Evolutionary conservation across 2,797 vertebrate species (phyloP).

Genomic region (Fringilla coelebs): DNA sequence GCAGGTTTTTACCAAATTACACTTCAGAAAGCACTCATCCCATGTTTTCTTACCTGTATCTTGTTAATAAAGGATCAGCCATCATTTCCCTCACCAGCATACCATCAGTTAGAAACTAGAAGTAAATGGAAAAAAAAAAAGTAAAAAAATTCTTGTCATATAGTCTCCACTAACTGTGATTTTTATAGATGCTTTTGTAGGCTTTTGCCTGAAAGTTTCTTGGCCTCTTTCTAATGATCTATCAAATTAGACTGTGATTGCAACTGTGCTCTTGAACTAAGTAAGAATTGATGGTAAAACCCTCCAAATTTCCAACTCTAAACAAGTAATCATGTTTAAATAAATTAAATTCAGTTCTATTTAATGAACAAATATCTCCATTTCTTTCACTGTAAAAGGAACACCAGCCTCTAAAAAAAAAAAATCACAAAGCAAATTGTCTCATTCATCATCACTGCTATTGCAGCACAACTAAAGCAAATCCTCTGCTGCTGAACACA

Average conservation of each 20-base stretch:
- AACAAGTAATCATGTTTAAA: neutral
- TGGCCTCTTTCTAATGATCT: neutral
- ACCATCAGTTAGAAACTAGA: constrained; percentile 96
- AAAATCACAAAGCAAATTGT: neutral
- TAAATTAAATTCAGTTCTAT: neutral
- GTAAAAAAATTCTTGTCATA: neutral
- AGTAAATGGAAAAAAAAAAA: neutral
- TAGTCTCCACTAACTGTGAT: neutral
- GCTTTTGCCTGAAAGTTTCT: neutral
- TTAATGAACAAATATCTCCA: neutral
- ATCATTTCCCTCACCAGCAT: constrained; percentile 99
- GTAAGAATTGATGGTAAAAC: neutral
- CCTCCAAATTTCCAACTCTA: neutral
- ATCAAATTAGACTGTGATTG: neutral
- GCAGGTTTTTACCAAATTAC: neutral
- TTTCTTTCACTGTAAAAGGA: neutral
- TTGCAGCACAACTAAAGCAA: neutral
- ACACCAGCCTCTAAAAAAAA: neutral
- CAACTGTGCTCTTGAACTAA: neutral
- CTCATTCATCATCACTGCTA: neutral
- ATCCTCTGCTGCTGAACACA: neutral
- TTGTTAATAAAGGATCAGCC: constrained; percentile 94
- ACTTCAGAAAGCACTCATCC: neutral
- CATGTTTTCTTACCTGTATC: constrained; percentile 85
- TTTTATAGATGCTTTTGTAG: neutral